phyloP scores from a whole-genome alignment of 53 echinoderm and acorn worm species.

The Henricia sp. region DNA sequence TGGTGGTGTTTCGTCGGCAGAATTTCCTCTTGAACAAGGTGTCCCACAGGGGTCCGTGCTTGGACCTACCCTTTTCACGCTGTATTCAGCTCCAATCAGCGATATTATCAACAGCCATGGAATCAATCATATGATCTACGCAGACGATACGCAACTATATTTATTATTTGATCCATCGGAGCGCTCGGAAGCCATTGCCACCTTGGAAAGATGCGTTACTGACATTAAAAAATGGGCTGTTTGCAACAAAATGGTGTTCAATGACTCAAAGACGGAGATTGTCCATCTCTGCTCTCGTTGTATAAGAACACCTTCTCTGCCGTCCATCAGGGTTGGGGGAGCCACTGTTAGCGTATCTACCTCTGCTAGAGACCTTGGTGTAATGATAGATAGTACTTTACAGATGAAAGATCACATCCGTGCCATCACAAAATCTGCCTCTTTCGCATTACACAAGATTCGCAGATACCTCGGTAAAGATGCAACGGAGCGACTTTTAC shows the following conservation, averaged over 20 bases:
- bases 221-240: constrained; percentile 22
- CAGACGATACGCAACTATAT: constrained; percentile 23
- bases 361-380: constrained; percentile 19
- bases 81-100: background rate
- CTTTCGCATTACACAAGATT: constrained; percentile 10
- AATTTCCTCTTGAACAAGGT: constrained; percentile 1
- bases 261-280: background rate
- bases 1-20: background rate
- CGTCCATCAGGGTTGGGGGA: background rate
- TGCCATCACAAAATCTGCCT: background rate
- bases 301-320: background rate
- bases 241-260: constrained; percentile 8
- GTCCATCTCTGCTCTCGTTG: background rate
- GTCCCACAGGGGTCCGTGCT: too few species aligned
- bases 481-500: background rate
- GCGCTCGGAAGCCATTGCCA: background rate
- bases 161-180: background rate
- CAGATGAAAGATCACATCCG: background rate
- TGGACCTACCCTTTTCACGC: background rate
- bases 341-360: background rate
- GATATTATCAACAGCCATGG: constrained; percentile 15
- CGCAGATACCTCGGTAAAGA: background rate
- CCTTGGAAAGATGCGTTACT: background rate
- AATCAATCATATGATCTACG: constrained; percentile 3
- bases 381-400: constrained; percentile 1